Evolutionary conservation across 2,888 invertebrate species (phyloP).

Genomic region (Dasysyrphus tricinctus): DNA sequence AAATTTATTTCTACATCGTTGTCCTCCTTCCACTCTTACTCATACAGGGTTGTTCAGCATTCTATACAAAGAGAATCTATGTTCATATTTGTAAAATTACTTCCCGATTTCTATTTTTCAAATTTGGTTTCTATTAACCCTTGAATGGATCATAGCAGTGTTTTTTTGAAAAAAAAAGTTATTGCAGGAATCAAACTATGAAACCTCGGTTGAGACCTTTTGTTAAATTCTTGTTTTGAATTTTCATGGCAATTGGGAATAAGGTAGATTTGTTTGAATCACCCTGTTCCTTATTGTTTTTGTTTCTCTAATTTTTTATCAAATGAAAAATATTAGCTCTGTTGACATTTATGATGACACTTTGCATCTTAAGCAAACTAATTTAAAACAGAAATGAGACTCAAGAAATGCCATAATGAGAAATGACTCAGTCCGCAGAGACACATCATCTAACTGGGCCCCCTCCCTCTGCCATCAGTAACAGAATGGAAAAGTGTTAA

Average conservation of each 20-base stretch:
- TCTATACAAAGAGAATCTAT: too few species aligned
- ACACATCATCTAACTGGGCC: conserved; percentile 25
- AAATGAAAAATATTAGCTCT: conserved; percentile 40
- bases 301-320: conserved; percentile 27
- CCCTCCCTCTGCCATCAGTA: conserved; percentile 17
- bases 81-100: too few species aligned
- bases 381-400: conserved; percentile 57
- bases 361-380: conserved; percentile 67
- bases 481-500: conserved; percentile 62
- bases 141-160: too few species aligned
- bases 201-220: too few species aligned
- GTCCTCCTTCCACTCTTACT: not conserved
- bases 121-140: too few species aligned
- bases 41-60: not conserved
- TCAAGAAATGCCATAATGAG: conserved; percentile 66
- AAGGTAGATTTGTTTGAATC: not conserved
- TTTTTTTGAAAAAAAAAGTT: too few species aligned
- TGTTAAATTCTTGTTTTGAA: too few species aligned
- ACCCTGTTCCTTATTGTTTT: conserved; percentile 27
- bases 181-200: too few species aligned
- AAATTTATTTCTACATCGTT: not conserved
- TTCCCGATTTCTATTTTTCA: too few species aligned
- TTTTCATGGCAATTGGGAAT: too few species aligned
- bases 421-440: conserved; percentile 66
- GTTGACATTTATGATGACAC: conserved; percentile 65